A percentile compares a stretch with the other conserved stretches of the same genome.
Evolutionary conservation across 92 coral and sea anemone genomes (phyloP).

Genomic region (Actinostola sp.): DNA sequence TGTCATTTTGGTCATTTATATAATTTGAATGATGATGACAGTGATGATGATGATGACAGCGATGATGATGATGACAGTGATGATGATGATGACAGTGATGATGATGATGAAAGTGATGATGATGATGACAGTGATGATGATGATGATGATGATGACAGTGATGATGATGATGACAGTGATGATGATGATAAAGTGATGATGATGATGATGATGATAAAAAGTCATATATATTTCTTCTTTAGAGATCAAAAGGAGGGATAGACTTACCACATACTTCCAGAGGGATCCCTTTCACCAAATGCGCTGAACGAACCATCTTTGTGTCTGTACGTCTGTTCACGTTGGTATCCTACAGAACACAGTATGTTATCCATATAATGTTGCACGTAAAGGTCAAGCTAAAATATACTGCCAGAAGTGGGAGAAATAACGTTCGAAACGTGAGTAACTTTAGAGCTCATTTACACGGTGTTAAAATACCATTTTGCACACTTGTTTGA

Average conservation of each 20-base stretch:
- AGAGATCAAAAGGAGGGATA: not conserved
- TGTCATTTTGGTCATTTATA: not conserved
- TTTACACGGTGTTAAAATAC: too few relatives aligned
- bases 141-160: too few relatives aligned
- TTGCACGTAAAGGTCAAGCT: not conserved
- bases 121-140: not conserved
- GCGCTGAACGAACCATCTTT: slow-evolving; percentile 95
- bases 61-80: too few relatives aligned
- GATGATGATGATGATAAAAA: too few relatives aligned
- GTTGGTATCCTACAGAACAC: slow-evolving; percentile 76
- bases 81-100: too few relatives aligned
- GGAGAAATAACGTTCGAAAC: too few relatives aligned
- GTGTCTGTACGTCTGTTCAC: slow-evolving; percentile 87
- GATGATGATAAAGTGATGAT: too few relatives aligned
- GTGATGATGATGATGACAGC: slow-evolving; percentile 8
- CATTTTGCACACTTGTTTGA: too few relatives aligned
- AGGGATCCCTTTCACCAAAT: slow-evolving; percentile 76
- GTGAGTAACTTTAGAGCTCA: too few relatives aligned
- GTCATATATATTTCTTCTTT: too few relatives aligned
- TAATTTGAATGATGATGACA: not conserved
- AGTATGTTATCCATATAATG: not conserved
- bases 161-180: too few relatives aligned
- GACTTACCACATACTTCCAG: slow-evolving; percentile 93
- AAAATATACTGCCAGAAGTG: too few relatives aligned
- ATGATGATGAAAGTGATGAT: not conserved